phyloP scores from a whole-genome alignment of 37 sponge, comb jelly and placozoan species.

The Lycopodina hypogea region DNA sequence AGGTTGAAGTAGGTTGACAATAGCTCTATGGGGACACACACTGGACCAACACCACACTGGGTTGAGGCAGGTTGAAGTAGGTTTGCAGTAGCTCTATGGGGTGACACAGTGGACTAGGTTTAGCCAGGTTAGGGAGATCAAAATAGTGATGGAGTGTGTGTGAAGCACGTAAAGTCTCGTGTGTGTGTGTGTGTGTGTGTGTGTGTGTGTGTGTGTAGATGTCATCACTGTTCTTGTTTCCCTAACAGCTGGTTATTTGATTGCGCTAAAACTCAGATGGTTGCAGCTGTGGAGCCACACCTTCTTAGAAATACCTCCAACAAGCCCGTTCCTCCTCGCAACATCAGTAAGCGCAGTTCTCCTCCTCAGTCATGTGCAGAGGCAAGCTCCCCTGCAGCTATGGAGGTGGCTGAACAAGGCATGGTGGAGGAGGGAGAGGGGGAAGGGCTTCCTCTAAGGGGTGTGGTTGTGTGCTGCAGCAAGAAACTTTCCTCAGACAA shows the following conservation, averaged over 20 bases:
- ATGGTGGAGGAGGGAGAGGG: background rate
- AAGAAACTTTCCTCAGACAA: slow-evolving; percentile 56
- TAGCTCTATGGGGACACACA: too few species aligned
- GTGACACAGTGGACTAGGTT: too few species aligned
- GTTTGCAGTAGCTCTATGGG: too few species aligned
- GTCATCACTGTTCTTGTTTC: background rate
- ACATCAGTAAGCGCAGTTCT: background rate
- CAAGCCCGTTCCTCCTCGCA: background rate
- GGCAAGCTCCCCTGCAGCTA: background rate
- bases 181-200: too few species aligned
- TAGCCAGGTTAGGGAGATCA: background rate
- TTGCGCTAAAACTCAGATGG: slow-evolving; percentile 42
- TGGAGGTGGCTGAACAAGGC: background rate
- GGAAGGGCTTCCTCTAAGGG: slow-evolving; percentile 31
- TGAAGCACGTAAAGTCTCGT: too few species aligned
- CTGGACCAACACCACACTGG: too few species aligned
- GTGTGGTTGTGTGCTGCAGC: slow-evolving; percentile 54
- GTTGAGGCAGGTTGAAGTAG: too few species aligned
- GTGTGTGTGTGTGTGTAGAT: too few species aligned
- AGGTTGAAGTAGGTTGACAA: too few species aligned
- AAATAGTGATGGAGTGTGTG: too few species aligned
- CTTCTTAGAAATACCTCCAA: slow-evolving; percentile 7
- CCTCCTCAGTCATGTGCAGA: background rate
- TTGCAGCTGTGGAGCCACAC: slow-evolving; percentile 35
- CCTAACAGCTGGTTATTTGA: slow-evolving; percentile 76